Evolutionary conservation across 2,113 vertebrate genomes (phyloP).

Genomic region (Capricornis sumatraensis): DNA sequence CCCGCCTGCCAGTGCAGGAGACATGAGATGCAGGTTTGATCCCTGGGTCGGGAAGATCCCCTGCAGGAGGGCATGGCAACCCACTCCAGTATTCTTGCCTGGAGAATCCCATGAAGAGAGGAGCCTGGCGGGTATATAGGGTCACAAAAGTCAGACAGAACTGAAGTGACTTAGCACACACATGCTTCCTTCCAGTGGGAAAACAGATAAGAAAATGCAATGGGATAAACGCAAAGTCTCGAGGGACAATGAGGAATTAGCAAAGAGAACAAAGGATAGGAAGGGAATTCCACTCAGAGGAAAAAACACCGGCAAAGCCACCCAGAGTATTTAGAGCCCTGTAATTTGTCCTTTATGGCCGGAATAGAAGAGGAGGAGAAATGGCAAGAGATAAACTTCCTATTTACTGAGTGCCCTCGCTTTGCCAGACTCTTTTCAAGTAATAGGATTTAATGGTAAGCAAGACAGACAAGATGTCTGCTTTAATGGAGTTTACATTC

Average conservation of each 20-base stretch:
- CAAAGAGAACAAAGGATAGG: background rate
- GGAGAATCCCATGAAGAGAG: background rate
- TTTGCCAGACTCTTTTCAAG: background rate
- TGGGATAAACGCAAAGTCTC: background rate
- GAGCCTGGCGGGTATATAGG: background rate
- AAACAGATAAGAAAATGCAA: background rate
- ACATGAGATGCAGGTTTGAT: background rate
- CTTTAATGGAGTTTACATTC: background rate
- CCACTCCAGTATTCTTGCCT: background rate
- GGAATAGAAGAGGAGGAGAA: background rate
- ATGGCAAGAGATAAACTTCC: background rate
- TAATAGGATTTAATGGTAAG: conserved; percentile 27
- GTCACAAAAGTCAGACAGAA: background rate
- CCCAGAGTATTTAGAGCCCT: background rate
- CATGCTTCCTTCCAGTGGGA: background rate
- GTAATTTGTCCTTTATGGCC: background rate
- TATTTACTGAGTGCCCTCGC: background rate
- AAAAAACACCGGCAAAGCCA: background rate
- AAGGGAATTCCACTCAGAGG: background rate
- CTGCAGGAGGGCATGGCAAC: background rate
- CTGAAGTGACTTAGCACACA: background rate
- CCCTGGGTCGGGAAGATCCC: background rate
- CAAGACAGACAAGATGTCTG: background rate
- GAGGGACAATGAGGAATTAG: background rate
- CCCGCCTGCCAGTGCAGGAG: background rate